phyloP scores from a whole-genome alignment of 2,888 invertebrate genomes.

The Apamea epomidion region DNA sequence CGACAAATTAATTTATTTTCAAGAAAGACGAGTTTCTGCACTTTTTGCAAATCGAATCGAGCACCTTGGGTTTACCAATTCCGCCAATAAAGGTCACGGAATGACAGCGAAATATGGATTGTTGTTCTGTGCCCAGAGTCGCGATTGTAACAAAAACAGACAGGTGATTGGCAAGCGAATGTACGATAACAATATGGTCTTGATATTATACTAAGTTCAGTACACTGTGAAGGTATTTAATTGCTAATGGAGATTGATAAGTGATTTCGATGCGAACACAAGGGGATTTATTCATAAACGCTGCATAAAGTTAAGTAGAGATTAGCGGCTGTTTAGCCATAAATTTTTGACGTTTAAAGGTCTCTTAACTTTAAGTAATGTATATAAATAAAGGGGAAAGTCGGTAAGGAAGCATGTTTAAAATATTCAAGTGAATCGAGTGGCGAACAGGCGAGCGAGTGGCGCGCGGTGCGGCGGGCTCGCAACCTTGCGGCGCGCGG shows the following conservation, averaged over 20 bases:
- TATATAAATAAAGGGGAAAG: slow-evolving; percentile 4
- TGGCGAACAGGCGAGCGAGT: slow-evolving; percentile 55
- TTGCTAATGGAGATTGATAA: slow-evolving; percentile 44
- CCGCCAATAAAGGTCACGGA: slow-evolving; percentile 79
- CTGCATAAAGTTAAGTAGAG: not conserved
- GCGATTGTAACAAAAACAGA: slow-evolving; percentile 61
- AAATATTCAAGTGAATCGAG: slow-evolving; percentile 67
- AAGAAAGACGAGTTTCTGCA: slow-evolving; percentile 79
- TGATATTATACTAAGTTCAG: slow-evolving; percentile 48
- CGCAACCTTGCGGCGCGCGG: slow-evolving; percentile 87
- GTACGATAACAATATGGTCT: slow-evolving; percentile 77
- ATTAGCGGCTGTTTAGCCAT: not conserved
- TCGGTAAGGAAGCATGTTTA: slow-evolving; percentile 57
- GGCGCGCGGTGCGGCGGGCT: slow-evolving; percentile 62
- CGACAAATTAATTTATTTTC: slow-evolving; percentile 70
- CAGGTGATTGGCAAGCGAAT: slow-evolving; percentile 76
- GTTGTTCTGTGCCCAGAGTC: slow-evolving; percentile 42
- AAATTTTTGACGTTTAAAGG: not conserved
- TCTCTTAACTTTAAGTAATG: not conserved
- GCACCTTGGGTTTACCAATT: slow-evolving; percentile 79
- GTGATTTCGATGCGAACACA: slow-evolving; percentile 39
- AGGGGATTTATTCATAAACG: not conserved
- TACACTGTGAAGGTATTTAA: slow-evolving; percentile 45
- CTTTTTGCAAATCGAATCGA: slow-evolving; percentile 78
- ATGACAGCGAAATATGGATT: slow-evolving; percentile 70